Percentiles rank a stretch among this genome's conserved stretches.
phyloP scores from a whole-genome alignment of 2,888 invertebrate genomes.

The Oxytorus armatus region DNA sequence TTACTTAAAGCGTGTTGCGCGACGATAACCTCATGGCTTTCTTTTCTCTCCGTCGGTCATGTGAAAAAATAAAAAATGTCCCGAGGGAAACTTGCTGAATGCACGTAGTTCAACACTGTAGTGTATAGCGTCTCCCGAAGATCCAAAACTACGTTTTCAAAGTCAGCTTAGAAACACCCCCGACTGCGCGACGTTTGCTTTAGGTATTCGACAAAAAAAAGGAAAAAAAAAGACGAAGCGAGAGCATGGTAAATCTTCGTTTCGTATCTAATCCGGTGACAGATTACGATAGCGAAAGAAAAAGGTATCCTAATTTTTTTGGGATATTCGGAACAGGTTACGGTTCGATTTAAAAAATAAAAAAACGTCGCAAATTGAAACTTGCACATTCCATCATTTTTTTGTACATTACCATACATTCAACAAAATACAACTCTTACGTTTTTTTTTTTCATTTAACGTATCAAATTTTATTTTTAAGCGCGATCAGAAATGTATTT shows the following conservation, averaged over 20 bases:
- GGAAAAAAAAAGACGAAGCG: not conserved
- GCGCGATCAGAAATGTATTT: too few species aligned
- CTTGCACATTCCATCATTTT: too few species aligned
- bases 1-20: conserved; percentile 59
- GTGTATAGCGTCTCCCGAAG: conserved; percentile 2
- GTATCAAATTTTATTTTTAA: too few species aligned
- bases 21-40: conserved; percentile 55
- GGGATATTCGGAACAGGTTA: not conserved
- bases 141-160: conserved; percentile 26
- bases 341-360: too few species aligned
- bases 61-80: conserved; percentile 37
- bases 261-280: conserved; percentile 47
- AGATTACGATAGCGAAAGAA: conserved; percentile 1
- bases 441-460: too few species aligned
- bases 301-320: not conserved
- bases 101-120: too few species aligned
- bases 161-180: conserved; percentile 26
- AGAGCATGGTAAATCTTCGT: not conserved
- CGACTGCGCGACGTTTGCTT: conserved; percentile 44
- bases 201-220: conserved; percentile 9
- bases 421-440: too few species aligned
- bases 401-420: too few species aligned
- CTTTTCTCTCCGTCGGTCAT: conserved; percentile 24
- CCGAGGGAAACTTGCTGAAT: conserved; percentile 20
- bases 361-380: too few species aligned